These are phyloP conservation scores for Aleadryas rufinucha DNA, from an alignment of 2,113 vertebrate species.

Conservation along the genomic window DNA sequence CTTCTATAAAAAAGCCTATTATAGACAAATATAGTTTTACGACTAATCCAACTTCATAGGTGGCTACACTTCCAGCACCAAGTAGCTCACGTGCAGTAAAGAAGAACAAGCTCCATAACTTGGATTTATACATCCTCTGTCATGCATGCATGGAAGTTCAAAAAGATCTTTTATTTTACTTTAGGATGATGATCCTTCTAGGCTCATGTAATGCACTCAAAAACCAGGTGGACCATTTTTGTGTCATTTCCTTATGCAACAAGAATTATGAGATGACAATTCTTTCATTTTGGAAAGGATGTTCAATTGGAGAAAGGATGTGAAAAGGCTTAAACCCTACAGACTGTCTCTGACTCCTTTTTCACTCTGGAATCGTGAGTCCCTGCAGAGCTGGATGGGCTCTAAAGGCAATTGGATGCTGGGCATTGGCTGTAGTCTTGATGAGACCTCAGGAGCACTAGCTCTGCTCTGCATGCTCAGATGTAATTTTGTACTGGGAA, in stretches of 20 bases:
- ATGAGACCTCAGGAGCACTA: neutral
- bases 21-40: neutral
- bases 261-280: neutral
- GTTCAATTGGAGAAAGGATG: neutral
- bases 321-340: neutral
- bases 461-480: neutral
- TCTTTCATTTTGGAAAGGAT: neutral
- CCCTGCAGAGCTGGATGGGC: neutral
- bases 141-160: neutral
- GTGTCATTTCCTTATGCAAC: neutral
- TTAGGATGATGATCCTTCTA: neutral
- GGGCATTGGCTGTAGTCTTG: neutral
- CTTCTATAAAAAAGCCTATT: neutral
- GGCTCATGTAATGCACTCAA: neutral
- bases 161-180: neutral
- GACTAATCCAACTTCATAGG: neutral
- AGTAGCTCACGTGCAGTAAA: neutral
- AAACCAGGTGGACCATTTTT: neutral
- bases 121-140: neutral
- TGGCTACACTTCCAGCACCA: neutral
- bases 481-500: neutral
- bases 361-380: neutral
- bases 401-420: rapidly evolving
- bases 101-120: neutral
- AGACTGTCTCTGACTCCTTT: neutral